Base-by-base conservation (phyloP, 1,140 invertebrate species). In the Lepidurus arcticus region DNA sequence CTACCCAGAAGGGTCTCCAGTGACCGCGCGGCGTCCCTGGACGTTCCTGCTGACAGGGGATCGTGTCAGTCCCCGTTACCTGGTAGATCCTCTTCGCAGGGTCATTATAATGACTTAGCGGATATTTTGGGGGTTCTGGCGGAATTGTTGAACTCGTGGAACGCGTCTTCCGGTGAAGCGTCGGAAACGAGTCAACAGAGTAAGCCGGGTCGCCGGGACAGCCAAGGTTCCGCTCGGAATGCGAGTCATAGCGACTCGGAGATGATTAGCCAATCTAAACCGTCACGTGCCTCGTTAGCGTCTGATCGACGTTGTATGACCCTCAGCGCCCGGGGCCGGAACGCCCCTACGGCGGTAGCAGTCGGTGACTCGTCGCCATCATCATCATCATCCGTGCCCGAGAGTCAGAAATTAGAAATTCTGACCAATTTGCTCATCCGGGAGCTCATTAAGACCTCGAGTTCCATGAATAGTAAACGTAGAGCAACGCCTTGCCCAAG, bases 351-450 rank as follows among this genome's bases (percentile, higher is more conserved):
- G 13, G 13, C 1, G 16, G 53, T n/a, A 13, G 53, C 7, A 21
- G 9, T 13, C 21, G 53, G 53, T 21, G 13, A 7, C 6, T 7
- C 53, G 53, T 13, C 53, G 6, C 16, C 8, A 4, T 13, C 53
- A 9, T 21, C 53, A 13, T 7, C 53, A 65, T 21, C 53, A 47
- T 13, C 53, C 10, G 45, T 4, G 21, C 53, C n/a, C 16, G 53
- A 16, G 53, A 65, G 53, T 65, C 53, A 65, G 53, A 65, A 65
- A 65, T 65, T 65, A 65, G 53, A 65, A 16, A 9, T 65, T 65
- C 53, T 65, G n/a, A 65, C 53, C 53, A 65, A 65, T 16, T 65
- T 65, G 53, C 53, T 65, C 53, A 65, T 65, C 53, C 16, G 53
- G 53, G 53, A 65, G 53, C 53, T 65, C 9, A 21, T 65, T 9